A percentile compares a stretch with the other conserved stretches of the same genome.
These are phyloP conservation scores for Passer domesticus DNA, from an alignment of 2,113 vertebrate species.

Conservation along the genomic window DNA sequence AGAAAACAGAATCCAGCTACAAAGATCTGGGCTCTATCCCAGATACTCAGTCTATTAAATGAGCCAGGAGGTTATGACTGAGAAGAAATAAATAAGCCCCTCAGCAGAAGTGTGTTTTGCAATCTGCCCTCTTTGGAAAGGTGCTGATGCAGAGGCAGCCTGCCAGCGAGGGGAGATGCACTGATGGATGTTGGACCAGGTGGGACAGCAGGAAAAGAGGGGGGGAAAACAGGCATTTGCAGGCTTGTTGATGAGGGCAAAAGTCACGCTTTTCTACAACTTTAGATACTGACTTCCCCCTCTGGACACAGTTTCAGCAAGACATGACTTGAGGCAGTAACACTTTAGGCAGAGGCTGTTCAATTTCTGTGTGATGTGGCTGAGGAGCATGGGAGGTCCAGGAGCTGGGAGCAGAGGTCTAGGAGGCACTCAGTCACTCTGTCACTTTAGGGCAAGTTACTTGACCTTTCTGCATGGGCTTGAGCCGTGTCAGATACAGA, in stretches of 20 bases:
- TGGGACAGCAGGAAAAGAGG: neutral
- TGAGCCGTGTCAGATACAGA: neutral
- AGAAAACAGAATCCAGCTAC: conserved; percentile 49
- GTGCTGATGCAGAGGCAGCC: neutral
- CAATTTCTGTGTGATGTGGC: neutral
- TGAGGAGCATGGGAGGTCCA: conserved; percentile 20
- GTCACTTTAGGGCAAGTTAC: conserved; percentile 29
- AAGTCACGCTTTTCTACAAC: neutral
- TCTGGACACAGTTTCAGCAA: neutral
- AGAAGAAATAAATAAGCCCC: conserved; percentile 1
- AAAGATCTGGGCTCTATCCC: conserved; percentile 58
- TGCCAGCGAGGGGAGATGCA: neutral
- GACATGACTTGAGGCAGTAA: neutral
- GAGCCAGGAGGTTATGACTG: conserved; percentile 38
- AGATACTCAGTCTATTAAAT: conserved; percentile 31
- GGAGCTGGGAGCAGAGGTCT: conserved; percentile 28
- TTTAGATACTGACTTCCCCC: neutral
- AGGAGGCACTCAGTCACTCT: conserved; percentile 39
- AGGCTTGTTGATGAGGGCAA: neutral
- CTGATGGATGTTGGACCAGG: conserved; percentile 8
- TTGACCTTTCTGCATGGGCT: conserved; percentile 16
- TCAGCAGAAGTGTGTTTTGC: conserved; percentile 30
- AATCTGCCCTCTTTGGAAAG: conserved; percentile 2
- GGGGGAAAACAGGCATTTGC: neutral
- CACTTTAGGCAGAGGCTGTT: neutral